Evolutionary conservation across 1,140 invertebrate genomes (phyloP), one percentile per base, ranked within the genome.

Genomic region (Stenopsyche tienmushanensis): DNA sequence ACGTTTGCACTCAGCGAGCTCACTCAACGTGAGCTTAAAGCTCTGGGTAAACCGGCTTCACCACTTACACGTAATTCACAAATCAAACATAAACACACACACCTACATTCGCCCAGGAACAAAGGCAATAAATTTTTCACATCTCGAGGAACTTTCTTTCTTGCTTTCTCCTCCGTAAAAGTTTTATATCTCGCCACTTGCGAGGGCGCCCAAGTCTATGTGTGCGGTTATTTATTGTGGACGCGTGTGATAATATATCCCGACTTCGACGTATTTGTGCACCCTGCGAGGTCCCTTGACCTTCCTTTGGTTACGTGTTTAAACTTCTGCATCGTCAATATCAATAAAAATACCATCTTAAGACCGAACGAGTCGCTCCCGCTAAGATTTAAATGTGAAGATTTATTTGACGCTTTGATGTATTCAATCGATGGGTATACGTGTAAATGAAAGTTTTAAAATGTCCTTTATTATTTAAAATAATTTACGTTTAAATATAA

Each of bases 51-150:
- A 62, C 64, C 64, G 29, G 39, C 64, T 52, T 66, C 29, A 34
- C 67, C 67, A 66, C 67, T 69, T 69, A 69, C 53, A 62, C 55
- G 64, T 66, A 69, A 69, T 69, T 69, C 67, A 69, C 67, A 69
- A 69, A 69, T 69, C 67, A 69, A 66, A 66, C 64, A 66, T 54
- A 65, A 65, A 54, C 62, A 64, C 60, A 62, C 67, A 39, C 50
- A 26, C 24, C 18, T 23, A 26, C 21, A 34, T 21, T 18, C 44
- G 18, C 55, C 15, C 57, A 18, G 64, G 69, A 71, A 71, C 69
- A 71, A 71, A 67, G 63, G 69, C 69, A 65, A 71, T 71, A 71
- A 71, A 71, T 71, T 71, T 67, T 71, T 71, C 69, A 71, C 69
- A 67, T 67, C 66, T 62, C 65, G 58, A n/a, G 53, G 54, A 71